Conservation (phyloP, 2,797 vertebrate genomes). For the Coilia nasus region DNA sequence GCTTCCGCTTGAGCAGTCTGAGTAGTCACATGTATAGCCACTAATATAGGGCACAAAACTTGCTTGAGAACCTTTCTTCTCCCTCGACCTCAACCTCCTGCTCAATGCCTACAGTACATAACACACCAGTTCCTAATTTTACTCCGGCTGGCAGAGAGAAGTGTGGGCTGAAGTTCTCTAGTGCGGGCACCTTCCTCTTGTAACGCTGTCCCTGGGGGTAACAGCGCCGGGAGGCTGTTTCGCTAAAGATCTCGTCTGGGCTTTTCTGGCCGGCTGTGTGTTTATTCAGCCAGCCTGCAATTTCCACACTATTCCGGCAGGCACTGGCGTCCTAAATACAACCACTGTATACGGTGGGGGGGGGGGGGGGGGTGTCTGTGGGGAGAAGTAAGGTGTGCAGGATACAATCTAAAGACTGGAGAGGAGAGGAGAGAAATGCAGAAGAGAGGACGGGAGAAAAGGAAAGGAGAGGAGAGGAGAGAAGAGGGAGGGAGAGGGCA, state of each 20-base stretch:
- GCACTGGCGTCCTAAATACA: slow-evolving; percentile 55
- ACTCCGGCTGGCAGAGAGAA: slow-evolving; percentile 28
- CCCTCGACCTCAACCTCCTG: not conserved
- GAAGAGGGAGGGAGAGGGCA: not conserved
- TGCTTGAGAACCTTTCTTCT: not conserved
- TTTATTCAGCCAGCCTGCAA: slow-evolving; percentile 10
- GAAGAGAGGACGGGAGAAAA: not conserved
- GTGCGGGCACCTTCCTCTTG: not conserved
- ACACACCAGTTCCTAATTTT: slow-evolving; percentile 10
- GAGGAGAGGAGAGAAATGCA: no score
- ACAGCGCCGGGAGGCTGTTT: slow-evolving; percentile 40
- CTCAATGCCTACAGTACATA: not conserved
- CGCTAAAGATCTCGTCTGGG: slow-evolving; percentile 41
- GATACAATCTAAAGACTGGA: slow-evolving; percentile 48
- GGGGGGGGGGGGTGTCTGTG: not conserved
- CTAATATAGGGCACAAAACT: not conserved
- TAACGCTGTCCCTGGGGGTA: slow-evolving; percentile 41
- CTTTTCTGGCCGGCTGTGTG: slow-evolving; percentile 29
- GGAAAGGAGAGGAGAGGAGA: slow-evolving; percentile 11
- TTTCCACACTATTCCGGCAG: slow-evolving; percentile 51
- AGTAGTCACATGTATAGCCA: not conserved
- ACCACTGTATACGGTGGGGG: slow-evolving; percentile 61
- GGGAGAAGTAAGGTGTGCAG: slow-evolving; percentile 53
- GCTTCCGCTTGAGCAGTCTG: not conserved
- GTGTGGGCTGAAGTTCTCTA: slow-evolving; percentile 10